Base-by-base conservation (phyloP, 2,113 vertebrate genomes). In the Lynx canadensis region DNA sequence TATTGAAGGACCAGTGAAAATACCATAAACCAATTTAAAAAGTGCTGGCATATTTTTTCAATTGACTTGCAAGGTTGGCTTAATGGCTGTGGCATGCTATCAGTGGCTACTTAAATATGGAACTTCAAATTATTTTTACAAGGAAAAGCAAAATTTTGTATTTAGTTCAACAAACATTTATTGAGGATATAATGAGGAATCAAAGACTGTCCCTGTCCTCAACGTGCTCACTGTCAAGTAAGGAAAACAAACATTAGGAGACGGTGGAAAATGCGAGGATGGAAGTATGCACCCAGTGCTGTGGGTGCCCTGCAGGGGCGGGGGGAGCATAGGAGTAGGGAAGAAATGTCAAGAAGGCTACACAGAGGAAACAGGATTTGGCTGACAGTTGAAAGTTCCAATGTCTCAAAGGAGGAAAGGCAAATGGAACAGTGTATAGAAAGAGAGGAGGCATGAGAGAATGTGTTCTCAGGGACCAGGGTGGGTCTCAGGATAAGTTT, bases 121-220 rank as follows among this genome's bases (percentile, higher is more conserved):
- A 76, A 27, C 36, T 94, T 91, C 60, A 84, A 71, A 65, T 86
- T 18, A 63, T 29, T 81, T 76, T 93, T 91, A 88, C 65, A 89
- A 95, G 15, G 74, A 31, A 73, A 73, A 91, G 38, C 69, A 71
- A 38, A 90, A 36, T 68, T 85, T 73, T 89, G 8, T 69, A 96
- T 52, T 74, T 86, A 71, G 27, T 79, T 82, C 68, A 84, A 36
- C 3, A 6, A 73, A 60, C 19, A 36, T 89, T 89, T 97, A 97
- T 89, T 96, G 73, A 89, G 33, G 78, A 23, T 60, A 52, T 11
- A 55, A 25, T n/a, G 10, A 98, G 13, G 38, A 63, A 68, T 80
- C 74, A 50, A 81, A 96, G 83, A 82, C 5, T 73, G 38, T 14
- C 41, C 36, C 36, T 73, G 63, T 78, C 69, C 13, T 78, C 25